Conservation (phyloP, 2,797 vertebrate species). For the Intellagama lesueurii region DNA sequence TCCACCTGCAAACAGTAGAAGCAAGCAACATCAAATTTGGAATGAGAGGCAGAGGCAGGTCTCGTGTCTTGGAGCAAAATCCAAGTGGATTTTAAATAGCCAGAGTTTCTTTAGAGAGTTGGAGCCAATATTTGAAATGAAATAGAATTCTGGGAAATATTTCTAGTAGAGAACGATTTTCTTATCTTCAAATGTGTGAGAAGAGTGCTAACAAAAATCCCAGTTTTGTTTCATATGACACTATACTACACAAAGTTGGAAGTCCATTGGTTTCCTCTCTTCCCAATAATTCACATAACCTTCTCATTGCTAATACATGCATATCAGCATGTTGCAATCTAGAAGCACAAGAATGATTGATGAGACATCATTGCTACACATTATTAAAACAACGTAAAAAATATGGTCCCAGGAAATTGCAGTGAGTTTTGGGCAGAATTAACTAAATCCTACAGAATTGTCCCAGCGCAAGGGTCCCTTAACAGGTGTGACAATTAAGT, state of each 20-base stretch:
- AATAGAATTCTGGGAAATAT: not conserved
- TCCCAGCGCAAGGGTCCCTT: conserved; percentile 6
- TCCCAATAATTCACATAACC: not conserved
- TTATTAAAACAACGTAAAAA: conserved; percentile 39
- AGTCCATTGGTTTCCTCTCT: not conserved
- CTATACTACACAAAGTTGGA: not conserved
- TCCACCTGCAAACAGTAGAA: not conserved
- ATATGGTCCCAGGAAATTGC: conserved; percentile 4
- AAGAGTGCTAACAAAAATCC: not conserved
- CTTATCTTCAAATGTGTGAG: not conserved
- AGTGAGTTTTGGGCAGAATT: conserved; percentile 28
- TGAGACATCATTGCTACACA: not conserved
- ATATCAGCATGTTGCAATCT: conserved; percentile 1
- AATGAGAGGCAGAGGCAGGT: not conserved
- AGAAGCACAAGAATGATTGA: conserved; percentile 45
- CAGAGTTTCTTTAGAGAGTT: not conserved
- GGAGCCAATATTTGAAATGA: not conserved
- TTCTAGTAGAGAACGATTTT: not conserved
- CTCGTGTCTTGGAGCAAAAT: too few species aligned
- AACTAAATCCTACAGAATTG: conserved; percentile 33
- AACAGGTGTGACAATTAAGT: conserved; percentile 61
- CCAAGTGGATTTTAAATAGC: not conserved
- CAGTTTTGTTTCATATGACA: not conserved
- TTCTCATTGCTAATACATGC: conserved; percentile 30
- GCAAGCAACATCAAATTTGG: not conserved